Evolutionary conservation across 2,888 invertebrate species (phyloP), one percentile per base, ranked within the genome.

Genomic region (Calameuta idolon): DNA sequence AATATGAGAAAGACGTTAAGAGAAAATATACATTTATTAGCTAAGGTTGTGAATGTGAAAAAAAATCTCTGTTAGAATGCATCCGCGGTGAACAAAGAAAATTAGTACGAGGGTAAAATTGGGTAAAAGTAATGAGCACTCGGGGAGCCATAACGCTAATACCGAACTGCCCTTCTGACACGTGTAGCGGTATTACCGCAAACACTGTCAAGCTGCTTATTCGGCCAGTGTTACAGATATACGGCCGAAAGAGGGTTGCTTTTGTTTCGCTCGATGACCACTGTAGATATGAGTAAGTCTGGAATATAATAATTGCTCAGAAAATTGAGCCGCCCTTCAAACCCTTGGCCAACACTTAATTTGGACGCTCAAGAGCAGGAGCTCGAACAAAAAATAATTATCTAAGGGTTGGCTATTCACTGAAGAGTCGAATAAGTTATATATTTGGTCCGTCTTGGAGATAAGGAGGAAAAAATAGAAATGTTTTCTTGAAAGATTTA

Each of bases 261-360:
- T n/a, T 78, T 55, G 69, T 81, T 80, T 79, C 77, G 71, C 74
- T 69, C 80, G 37, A 68, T 79, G 81, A 80, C 82, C 82, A 73
- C 76, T 76, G 34, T 75, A 78, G 80, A 84, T 85, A 85, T 74
- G 80, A 81, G 75, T 75, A 78, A 77, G 75, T 71, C 79, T 69
- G 76, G 81, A 79, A 85, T 33, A 3, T 33, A 33, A 33, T 85
- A 85, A 85, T 84, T 85, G 79, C 83, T 34, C 34, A 77, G 76
- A 76, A 78, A 80, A 80, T 73, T 79, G 40, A 37, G 37, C 30
- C 12, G 55, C 23, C 9, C 5, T 55, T 55, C 40, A 23, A 55
- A 9, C 40, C 23, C 23, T 55, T 5, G 40, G 40, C 23, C 5
- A 0, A 40, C 15, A 23, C 40, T 40, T 5, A 40, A 40, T 40